Evolutionary conservation across 2,797 vertebrate genomes (phyloP).

Genomic region (Phalloptychus januarius): DNA sequence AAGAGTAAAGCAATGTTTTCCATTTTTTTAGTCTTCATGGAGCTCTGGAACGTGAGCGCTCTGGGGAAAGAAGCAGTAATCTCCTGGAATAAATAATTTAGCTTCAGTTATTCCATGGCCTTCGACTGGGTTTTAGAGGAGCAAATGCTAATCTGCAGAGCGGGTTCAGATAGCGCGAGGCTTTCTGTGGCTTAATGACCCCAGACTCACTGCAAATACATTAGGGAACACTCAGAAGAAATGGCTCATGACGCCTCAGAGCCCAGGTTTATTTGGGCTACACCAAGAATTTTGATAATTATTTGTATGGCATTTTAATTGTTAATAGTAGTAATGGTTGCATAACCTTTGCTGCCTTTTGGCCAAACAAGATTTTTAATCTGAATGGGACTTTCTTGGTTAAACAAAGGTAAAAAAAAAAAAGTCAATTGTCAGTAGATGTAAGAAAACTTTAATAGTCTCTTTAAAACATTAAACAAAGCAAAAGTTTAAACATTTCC

Average conservation of each 20-base stretch:
- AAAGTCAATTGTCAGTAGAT: not conserved
- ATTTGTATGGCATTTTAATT: not conserved
- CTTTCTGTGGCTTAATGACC: not conserved
- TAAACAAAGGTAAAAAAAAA: too few relatives aligned
- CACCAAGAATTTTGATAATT: not conserved
- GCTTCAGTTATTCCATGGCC: not conserved
- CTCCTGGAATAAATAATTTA: not conserved
- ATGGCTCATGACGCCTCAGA: slow-evolving; percentile 2
- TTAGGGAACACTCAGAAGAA: slow-evolving; percentile 1
- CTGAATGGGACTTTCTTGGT: too few relatives aligned
- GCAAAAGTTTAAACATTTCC: not conserved
- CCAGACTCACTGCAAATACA: not conserved
- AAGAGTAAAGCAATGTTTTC: not conserved
- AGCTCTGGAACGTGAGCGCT: not conserved
- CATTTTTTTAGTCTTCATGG: too few relatives aligned
- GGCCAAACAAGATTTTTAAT: too few relatives aligned
- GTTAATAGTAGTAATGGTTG: too few relatives aligned
- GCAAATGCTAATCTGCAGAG: not conserved
- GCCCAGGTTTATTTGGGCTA: not conserved
- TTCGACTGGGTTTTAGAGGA: not conserved
- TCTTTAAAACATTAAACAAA: not conserved
- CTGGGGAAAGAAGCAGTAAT: not conserved
- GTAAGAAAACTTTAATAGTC: not conserved
- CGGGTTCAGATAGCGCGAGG: not conserved
- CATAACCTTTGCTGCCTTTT: too few relatives aligned